Base-by-base conservation (phyloP, 2,113 vertebrate species). In the Lepus americanus region DNA sequence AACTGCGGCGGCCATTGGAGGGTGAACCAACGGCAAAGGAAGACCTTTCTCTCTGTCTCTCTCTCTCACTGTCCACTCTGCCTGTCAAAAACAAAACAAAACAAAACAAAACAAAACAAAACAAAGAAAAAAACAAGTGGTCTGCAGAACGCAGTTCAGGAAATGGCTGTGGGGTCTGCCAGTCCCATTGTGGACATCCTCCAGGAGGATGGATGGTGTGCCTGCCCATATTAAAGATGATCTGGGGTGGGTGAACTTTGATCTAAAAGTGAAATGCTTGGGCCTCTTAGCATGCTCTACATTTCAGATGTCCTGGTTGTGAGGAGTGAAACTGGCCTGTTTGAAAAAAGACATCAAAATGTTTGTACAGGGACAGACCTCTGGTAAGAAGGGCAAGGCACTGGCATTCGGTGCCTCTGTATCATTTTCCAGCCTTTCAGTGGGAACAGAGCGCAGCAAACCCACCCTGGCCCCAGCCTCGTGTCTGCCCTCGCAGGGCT, bases 281-380 rank as follows among this genome's bases (percentile, higher is more conserved):
- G 92, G 53, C 78, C 49, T 66, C 31, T 70, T 55, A 89, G 25
- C 19, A 22, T 64, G 39, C 29, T 86, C 44, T 89, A 80, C 91
- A 91, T 89, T 96, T 92, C 53, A 81, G 44, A 44, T 92, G 66
- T n/a, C 36, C 23, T 59, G 92, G 29, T 72, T 33, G n/a, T 74
- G 66, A 87, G 69, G 49, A 93, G 83, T 85, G 69, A 93, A 49
- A 78, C 67, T 66, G 33, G 22, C 55, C 81, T 93, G n/a, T 93
- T 89, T 72, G 51, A 72, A 81, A 90, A 89, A 36, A 72, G 49
- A 27, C 27, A 66, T 90, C 72, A 66, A 44, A 94, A 70, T 87
- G 77, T 88, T 91, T 70, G 61, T 79, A 9, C 6, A 20, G 79
- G 31, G 66, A 27, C 63, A 51, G 59, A 8, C 11, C 5, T 25